Conservation (phyloP, 2,113 vertebrate species). For the Spheniscus mendiculus region DNA sequence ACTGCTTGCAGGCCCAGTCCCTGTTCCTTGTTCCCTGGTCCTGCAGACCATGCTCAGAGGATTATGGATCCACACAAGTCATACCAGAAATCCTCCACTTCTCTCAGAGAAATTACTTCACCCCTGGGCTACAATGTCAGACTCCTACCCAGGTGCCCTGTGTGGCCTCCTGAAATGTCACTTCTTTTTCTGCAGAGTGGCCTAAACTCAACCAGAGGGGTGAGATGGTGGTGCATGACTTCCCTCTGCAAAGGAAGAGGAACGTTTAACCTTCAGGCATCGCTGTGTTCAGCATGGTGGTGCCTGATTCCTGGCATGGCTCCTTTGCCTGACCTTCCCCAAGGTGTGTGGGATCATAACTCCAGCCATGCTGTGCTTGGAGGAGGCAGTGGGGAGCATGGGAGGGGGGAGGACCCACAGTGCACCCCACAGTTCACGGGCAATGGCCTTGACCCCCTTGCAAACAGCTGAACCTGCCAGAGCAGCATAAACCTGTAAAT, state of each 20-base stretch:
- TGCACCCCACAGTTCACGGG: background rate
- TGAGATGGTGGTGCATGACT: background rate
- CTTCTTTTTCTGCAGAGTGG: background rate
- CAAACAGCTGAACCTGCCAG: background rate
- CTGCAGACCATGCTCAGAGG: background rate
- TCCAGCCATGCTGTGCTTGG: background rate
- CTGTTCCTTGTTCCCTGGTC: background rate
- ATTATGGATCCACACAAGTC: background rate
- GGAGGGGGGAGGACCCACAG: background rate
- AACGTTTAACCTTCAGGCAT: background rate
- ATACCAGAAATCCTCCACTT: background rate
- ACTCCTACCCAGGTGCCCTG: background rate
- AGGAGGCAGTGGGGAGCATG: background rate
- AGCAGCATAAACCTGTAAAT: background rate
- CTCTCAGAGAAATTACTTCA: background rate
- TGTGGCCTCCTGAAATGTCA: background rate
- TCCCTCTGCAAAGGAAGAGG: background rate
- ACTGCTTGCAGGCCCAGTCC: background rate
- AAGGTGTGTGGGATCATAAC: background rate
- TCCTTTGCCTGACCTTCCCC: background rate
- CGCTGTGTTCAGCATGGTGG: fast-evolving
- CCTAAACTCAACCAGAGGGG: background rate
- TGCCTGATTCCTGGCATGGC: background rate
- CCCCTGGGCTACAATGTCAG: background rate
- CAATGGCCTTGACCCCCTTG: background rate